Base-by-base conservation (phyloP, 53 echinoderm and acorn worm species). In the Antedon mediterranea region DNA sequence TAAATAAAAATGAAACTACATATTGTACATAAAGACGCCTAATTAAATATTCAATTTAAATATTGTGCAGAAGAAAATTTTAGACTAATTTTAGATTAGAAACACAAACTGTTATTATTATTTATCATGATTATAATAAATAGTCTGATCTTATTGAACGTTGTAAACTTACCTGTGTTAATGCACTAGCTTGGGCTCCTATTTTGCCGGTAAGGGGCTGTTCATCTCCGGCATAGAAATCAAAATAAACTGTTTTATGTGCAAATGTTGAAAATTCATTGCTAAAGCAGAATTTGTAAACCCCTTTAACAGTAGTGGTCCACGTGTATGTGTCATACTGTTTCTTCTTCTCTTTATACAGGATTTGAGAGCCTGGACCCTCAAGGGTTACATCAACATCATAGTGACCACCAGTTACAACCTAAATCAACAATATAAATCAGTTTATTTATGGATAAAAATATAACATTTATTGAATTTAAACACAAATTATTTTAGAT, bases 221-320 rank as follows among this genome's bases (percentile, higher is more conserved):
- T 32, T 94, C 95, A 29, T 94, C 95, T 3, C 95, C 95, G 8
- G 78, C 90, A 78, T 91, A 81, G 70, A 94, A 94, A 82, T 94
- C 95, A 89, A 94, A 94, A 79, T 94, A 94, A 15, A 94, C 95
- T 32, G 89, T 87, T 79, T 94, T 94, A 77, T 94, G 95, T 33
- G 95, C 88, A 80, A 94, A 94, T 6, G 95, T 94, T 32, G 95
- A 94, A 76, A 94, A 94, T 73, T 94, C 95, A 34, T 94, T 94
- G 85, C 95, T 94, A 85, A 94, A 94, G 85, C 95, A 94, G 82
- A 94, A 94, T 73, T 94, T 91, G 73, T 81, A 87, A 32, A 84
- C 82, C n/a, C 91, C 87, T 72, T 89, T 85, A 30, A 80, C 43
- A 29, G 80, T 78, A 28, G 95, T 78, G 0, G 91, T 91, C 82